Evolutionary conservation across 2,113 vertebrate genomes (phyloP), one percentile per base, ranked within the genome.

Genomic region (Poicephalus gulielmi): DNA sequence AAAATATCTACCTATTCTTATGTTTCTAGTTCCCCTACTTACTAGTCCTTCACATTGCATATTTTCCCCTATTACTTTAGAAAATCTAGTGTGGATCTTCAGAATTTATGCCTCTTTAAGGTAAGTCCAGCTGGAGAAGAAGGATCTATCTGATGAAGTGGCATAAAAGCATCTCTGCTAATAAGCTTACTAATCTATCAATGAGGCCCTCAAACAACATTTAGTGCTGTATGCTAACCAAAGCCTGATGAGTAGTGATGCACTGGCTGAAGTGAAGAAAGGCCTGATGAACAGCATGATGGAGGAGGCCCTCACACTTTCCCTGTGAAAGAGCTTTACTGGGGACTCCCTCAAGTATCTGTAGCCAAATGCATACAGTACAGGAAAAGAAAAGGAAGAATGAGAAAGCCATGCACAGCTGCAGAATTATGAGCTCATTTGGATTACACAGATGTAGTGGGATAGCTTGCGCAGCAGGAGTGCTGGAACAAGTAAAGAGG

Each of bases 201-300:
- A 49, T 19, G 47, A 50, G 13, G 19, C 47, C 20, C 20, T 50
- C 53, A 80, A 70, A 1, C n/a, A 35, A 18, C 0, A 0, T 19
- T 77, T n/a, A 17, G 13, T 8, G 20, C 22, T 41, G 18, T 25
- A 31, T 1, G 1, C 25, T 68, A 70, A 55, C 13, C 39, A 47
- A 43, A 44, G 23, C 11, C 41, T 69, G 2, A 1, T 17, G 30
- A 66, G 59, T 66, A 77, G 15, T 11, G 17, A 43, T 37, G 3
- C 14, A 7, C 9, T 17, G 25, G 43, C 18, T 67, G 43, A 63
- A 63, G 12, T 13, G 33, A 86, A 13, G 49, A 46, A 68, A 14
- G 8, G 8, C 9, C 31, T 28, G 13, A 39, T 37, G 43, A n/a
- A 19, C 2, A 15, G 15, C 11, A 31, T 17, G 23, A 53, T 11